These are phyloP conservation scores for Vanessa atalanta DNA, from an alignment of 1,140 invertebrate genomes.

Conservation along the genomic window DNA sequence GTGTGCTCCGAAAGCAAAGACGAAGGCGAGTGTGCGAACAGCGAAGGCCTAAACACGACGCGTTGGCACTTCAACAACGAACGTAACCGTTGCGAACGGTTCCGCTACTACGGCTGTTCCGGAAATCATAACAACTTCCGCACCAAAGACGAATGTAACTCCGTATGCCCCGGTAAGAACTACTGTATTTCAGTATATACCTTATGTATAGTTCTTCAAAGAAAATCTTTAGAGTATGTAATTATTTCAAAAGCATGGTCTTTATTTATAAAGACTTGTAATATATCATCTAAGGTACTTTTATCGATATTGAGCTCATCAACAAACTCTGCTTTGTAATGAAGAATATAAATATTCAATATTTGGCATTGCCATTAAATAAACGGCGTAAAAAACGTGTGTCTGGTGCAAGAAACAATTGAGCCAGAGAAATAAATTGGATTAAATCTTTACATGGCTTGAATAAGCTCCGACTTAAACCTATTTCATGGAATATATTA, in stretches of 20 bases:
- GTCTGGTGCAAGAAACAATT: too few species aligned
- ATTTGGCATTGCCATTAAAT: too few species aligned
- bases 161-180: conserved; percentile 87
- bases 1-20: conserved; percentile 90
- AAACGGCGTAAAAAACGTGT: too few species aligned
- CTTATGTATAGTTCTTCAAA: too few species aligned
- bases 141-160: conserved; percentile 89
- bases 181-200: background rate
- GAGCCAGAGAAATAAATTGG: too few species aligned
- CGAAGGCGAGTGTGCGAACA: conserved; percentile 61
- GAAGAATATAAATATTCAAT: too few species aligned
- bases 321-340: too few species aligned
- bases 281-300: too few species aligned
- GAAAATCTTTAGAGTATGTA: too few species aligned
- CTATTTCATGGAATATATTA: background rate
- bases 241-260: too few species aligned
- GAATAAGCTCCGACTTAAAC: background rate
- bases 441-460: background rate
- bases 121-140: conserved; percentile 95
- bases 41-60: conserved; percentile 78
- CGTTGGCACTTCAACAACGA: conserved; percentile 90
- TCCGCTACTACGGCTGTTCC: conserved; percentile 86
- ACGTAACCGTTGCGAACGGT: conserved; percentile 87
- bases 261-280: too few species aligned
- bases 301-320: too few species aligned